Conservation (phyloP, 2,113 vertebrate species). For the Xiphophorus couchianus region DNA sequence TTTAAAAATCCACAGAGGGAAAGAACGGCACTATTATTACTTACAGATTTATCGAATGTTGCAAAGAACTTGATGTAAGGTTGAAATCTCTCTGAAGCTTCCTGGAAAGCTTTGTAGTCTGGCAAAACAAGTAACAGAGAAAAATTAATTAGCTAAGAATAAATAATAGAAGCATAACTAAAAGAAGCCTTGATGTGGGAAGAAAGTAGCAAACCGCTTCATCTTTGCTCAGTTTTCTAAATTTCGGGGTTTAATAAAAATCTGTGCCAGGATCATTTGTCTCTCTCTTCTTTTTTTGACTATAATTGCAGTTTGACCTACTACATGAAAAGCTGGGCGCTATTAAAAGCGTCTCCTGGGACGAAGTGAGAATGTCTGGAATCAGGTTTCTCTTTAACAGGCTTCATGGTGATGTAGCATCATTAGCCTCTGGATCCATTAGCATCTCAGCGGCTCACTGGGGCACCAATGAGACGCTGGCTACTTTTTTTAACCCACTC, state of each 20-base stretch:
- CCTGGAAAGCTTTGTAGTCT: slow-evolving; percentile 95
- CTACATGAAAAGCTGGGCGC: slow-evolving; percentile 53
- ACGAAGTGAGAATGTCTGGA: slow-evolving; percentile 40
- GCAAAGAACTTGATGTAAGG: slow-evolving; percentile 97
- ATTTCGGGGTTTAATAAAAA: slow-evolving; percentile 51
- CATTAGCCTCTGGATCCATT: slow-evolving; percentile 48
- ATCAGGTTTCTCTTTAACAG: slow-evolving; percentile 51
- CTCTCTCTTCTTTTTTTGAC: slow-evolving; percentile 25
- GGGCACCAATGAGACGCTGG: not conserved
- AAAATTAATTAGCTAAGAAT: not conserved
- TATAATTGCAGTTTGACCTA: slow-evolving; percentile 72
- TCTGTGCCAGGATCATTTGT: slow-evolving; percentile 47
- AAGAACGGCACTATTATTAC: slow-evolving; percentile 34
- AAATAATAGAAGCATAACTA: not conserved
- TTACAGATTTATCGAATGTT: slow-evolving; percentile 95
- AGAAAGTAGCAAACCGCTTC: not conserved
- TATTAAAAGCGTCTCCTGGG: slow-evolving; percentile 68
- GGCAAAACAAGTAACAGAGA: slow-evolving; percentile 36
- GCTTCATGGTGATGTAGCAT: slow-evolving; percentile 18
- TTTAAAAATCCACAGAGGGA: too few species aligned
- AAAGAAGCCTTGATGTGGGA: slow-evolving; percentile 7
- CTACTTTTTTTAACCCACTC: slow-evolving; percentile 2
- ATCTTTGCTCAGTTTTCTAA: slow-evolving; percentile 46
- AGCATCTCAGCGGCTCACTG: slow-evolving; percentile 13
- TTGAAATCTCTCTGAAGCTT: slow-evolving; percentile 94